phyloP scores from a whole-genome alignment of 1,140 invertebrate species.

The Lepidotrigona ventralis region DNA sequence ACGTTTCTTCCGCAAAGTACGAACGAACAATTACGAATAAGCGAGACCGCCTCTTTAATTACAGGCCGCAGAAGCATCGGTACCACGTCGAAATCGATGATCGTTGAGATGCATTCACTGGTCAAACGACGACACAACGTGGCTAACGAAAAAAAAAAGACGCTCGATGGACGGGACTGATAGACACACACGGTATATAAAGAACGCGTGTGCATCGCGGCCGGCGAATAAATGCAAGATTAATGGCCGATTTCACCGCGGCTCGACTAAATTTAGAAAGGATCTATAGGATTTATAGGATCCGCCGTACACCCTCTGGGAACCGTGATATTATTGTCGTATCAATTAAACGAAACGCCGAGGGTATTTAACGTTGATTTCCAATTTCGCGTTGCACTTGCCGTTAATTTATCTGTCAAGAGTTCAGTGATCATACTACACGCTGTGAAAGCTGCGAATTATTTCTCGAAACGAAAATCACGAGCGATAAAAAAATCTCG shows the following conservation, averaged over 20 bases:
- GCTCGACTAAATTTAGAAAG: slow-evolving; percentile 41
- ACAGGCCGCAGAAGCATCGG: neutral
- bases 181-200: neutral
- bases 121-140: slow-evolving; percentile 26
- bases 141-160: slow-evolving; percentile 41
- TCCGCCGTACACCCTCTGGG: neutral
- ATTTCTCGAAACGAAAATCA: neutral
- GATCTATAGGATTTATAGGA: slow-evolving; percentile 24
- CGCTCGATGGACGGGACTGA: slow-evolving; percentile 24
- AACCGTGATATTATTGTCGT: slow-evolving; percentile 17
- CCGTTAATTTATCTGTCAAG: neutral
- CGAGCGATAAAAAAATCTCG: neutral
- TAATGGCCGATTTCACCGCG: slow-evolving; percentile 40
- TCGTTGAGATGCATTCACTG: neutral
- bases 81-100: neutral
- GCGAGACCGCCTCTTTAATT: neutral
- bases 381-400: neutral
- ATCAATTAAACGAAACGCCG: neutral
- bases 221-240: slow-evolving; percentile 44
- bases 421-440: neutral
- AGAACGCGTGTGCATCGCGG: slow-evolving; percentile 1
- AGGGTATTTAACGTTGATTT: neutral
- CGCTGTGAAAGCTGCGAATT: neutral
- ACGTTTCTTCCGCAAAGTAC: neutral
- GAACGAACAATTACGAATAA: neutral